Conservation (phyloP, 2,888 invertebrate species). For the Nephrotoma appendiculata region DNA sequence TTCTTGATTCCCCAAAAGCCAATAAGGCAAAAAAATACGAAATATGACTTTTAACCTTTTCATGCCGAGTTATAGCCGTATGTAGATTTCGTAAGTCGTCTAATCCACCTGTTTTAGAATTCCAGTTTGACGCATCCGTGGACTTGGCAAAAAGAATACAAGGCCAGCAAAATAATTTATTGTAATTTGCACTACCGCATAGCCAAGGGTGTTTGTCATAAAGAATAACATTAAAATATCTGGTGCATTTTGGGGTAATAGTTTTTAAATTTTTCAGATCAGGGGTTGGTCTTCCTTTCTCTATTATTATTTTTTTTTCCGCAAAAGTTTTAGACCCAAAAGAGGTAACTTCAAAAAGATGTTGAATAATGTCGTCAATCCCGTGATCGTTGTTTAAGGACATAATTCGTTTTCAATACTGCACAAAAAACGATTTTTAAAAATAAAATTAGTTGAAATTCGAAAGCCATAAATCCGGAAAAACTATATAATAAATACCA, state of each 20-base stretch:
- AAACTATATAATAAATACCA: no score
- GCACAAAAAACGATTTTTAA: no score
- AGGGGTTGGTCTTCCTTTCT: not conserved
- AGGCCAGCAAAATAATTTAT: not conserved
- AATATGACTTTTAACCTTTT: no score
- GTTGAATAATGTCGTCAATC: not conserved
- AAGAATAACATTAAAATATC: not conserved
- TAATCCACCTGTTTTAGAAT: not conserved
- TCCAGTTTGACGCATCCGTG: not conserved
- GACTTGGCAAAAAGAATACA: not conserved
- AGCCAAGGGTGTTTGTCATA: not conserved
- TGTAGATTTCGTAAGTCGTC: not conserved
- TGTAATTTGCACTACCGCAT: not conserved
- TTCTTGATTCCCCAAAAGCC: not conserved
- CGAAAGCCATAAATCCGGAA: no score
- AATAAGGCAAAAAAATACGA: no score
- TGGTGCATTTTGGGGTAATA: not conserved
- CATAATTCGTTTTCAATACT: no score
- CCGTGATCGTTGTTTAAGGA: not conserved
- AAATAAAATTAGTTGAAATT: no score
- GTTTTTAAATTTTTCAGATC: not conserved
- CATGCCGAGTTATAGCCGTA: not conserved
- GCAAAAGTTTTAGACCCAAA: not conserved
- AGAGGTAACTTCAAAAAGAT: not conserved
- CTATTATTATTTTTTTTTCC: not conserved